Conservation (phyloP, 1,140 invertebrate genomes). For the Drosophila nannoptera region DNA sequence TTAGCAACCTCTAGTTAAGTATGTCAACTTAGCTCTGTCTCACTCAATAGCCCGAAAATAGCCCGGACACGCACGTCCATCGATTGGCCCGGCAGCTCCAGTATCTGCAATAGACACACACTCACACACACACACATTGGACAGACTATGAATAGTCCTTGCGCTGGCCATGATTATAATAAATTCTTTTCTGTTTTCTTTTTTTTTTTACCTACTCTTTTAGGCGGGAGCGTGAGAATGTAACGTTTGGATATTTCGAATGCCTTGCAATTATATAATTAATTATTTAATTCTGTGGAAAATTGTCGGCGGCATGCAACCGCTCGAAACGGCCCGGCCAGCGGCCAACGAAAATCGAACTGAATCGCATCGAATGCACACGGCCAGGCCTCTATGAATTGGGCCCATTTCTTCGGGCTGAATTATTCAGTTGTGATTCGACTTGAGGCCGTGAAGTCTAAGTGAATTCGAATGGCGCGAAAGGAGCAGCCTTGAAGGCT, state of each 20-base stretch:
- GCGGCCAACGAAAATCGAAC: neutral
- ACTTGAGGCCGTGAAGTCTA: too few species aligned
- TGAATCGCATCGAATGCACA: too few species aligned
- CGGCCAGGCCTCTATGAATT: too few species aligned
- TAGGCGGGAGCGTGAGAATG: constrained; percentile 40
- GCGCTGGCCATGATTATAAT: constrained; percentile 58
- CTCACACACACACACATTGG: neutral
- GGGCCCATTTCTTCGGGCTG: too few species aligned
- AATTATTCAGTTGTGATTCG: too few species aligned
- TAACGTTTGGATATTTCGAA: constrained; percentile 39
- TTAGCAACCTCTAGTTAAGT: constrained; percentile 48
- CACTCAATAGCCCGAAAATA: constrained; percentile 51
- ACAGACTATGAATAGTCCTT: constrained; percentile 50
- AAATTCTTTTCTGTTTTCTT: constrained; percentile 11
- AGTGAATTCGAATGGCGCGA: too few species aligned
- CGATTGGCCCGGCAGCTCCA: constrained; percentile 41
- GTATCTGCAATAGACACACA: neutral
- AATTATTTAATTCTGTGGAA: constrained; percentile 55
- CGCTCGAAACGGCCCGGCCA: constrained; percentile 20
- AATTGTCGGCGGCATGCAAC: constrained; percentile 58
- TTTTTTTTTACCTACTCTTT: neutral
- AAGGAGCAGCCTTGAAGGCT: too few species aligned
- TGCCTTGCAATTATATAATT: constrained; percentile 55
- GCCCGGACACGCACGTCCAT: constrained; percentile 52
- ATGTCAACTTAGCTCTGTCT: constrained; percentile 48